A percentile compares a stretch with the other conserved stretches of the same genome.
phyloP scores from a whole-genome alignment of 2,888 invertebrate species.

The Spilarctia lutea region DNA sequence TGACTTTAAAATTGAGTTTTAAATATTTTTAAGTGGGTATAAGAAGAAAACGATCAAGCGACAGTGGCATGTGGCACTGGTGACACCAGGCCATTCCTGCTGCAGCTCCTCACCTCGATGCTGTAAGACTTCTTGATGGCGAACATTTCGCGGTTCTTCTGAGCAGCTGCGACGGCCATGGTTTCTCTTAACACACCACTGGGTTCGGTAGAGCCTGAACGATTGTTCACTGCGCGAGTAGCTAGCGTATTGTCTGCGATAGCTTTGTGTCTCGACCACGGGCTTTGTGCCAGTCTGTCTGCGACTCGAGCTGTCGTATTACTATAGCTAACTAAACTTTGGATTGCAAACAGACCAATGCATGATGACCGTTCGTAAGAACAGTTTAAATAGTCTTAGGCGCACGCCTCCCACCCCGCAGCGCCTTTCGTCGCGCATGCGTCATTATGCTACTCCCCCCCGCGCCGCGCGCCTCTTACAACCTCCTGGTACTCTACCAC shows the following conservation, averaged over 20 bases:
- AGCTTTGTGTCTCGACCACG: constrained; percentile 87
- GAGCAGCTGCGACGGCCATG: constrained; percentile 97
- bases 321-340: constrained; percentile 88
- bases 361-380: constrained; percentile 88
- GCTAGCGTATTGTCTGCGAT: constrained; percentile 85
- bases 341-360: constrained; percentile 90
- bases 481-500: constrained; percentile 29
- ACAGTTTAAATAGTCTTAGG: constrained; percentile 89
- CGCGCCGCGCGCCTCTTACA: constrained; percentile 60
- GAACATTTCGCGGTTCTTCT: constrained; percentile 98
- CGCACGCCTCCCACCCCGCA: constrained; percentile 85
- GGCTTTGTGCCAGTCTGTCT: constrained; percentile 87
- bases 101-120: constrained; percentile 93
- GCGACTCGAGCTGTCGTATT: constrained; percentile 85
- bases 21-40: constrained; percentile 18
- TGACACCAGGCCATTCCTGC: constrained; percentile 37
- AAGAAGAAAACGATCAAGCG: constrained; percentile 50
- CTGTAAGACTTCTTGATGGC: constrained; percentile 99
- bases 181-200: constrained; percentile 81
- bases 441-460: constrained; percentile 79
- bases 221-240: constrained; percentile 84
- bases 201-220: constrained; percentile 84
- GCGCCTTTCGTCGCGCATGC: constrained; percentile 87
- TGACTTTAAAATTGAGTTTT: constrained; percentile 1
- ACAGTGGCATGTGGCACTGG: constrained; percentile 40